Conservation (phyloP, 1,140 invertebrate genomes). For the Hypsibius dujardini region DNA sequence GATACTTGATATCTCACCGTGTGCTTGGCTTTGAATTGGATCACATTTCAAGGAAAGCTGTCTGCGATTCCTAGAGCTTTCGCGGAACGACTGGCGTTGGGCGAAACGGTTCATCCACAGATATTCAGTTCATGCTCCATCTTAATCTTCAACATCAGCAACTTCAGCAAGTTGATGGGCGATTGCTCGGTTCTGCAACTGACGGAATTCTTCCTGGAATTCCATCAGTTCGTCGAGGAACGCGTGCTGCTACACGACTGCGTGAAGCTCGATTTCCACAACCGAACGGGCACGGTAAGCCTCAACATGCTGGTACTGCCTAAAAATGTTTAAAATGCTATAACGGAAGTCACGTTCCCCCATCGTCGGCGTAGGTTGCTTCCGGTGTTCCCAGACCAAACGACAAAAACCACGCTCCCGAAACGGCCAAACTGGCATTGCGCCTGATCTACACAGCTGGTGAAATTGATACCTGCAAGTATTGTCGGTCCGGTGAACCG, state of each 20-base stretch:
- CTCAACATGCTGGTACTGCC: neutral
- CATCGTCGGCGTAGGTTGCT: neutral
- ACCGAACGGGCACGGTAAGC: neutral
- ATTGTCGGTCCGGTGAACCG: too few relatives aligned
- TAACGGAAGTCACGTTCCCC: neutral
- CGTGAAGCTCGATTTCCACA: constrained; percentile 29
- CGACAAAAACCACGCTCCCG: neutral
- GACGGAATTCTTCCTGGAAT: constrained; percentile 29
- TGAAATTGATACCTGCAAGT: too few relatives aligned
- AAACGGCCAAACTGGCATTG: too few relatives aligned
- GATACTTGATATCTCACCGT: too few relatives aligned
- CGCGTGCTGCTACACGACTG: constrained; percentile 31
- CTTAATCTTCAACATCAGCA: neutral
- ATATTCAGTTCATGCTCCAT: neutral
- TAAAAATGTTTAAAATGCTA: neutral
- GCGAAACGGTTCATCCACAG: neutral
- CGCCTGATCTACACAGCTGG: too few relatives aligned
- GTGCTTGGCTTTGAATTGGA: too few relatives aligned
- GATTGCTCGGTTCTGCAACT: neutral
- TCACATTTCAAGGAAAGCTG: neutral
- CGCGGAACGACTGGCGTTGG: neutral
- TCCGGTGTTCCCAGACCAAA: neutral
- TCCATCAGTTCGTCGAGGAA: constrained; percentile 33
- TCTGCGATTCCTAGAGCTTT: neutral
- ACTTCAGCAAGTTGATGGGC: neutral